phyloP scores from a whole-genome alignment of 2,797 vertebrate species.

The Gephyroberyx darwinii region DNA sequence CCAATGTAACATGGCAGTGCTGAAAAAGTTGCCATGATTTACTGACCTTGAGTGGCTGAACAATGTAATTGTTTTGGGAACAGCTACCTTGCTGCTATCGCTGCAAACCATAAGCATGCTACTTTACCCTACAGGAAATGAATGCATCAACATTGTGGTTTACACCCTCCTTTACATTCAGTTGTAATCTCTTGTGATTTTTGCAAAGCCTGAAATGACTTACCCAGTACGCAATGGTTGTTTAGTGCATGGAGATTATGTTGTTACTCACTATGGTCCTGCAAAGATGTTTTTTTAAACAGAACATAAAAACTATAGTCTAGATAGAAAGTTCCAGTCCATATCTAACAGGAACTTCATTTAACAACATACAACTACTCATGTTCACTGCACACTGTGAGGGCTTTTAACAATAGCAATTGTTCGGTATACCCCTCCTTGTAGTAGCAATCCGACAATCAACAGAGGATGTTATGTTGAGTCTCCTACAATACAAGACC shows the following conservation, averaged over 20 bases:
- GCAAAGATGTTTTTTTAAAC: neutral
- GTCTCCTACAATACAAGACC: constrained; percentile 28
- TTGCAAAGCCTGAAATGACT: neutral
- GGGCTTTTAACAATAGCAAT: constrained; percentile 42
- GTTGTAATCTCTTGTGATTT: neutral
- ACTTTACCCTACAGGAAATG: constrained; percentile 50
- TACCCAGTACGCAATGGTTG: neutral
- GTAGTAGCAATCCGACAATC: neutral
- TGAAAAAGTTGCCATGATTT: constrained; percentile 26
- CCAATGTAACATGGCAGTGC: constrained; percentile 11
- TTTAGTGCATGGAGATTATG: neutral
- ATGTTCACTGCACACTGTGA: constrained; percentile 18
- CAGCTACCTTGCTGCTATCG: constrained; percentile 31
- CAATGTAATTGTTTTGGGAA: constrained; percentile 63
- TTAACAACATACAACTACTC: constrained; percentile 9
- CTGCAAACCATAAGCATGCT: constrained; percentile 33
- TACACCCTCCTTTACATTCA: constrained; percentile 19
- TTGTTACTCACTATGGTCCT: neutral
- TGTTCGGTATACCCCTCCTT: constrained; percentile 19
- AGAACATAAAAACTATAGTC: neutral
- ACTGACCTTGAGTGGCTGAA: constrained; percentile 59
- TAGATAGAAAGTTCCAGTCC: neutral
- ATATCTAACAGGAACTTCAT: constrained; percentile 20
- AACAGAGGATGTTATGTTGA: constrained; percentile 46
- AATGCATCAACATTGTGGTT: constrained; percentile 25